Conservation (phyloP, 2,888 invertebrate species). For the Crepidodera aurea region DNA sequence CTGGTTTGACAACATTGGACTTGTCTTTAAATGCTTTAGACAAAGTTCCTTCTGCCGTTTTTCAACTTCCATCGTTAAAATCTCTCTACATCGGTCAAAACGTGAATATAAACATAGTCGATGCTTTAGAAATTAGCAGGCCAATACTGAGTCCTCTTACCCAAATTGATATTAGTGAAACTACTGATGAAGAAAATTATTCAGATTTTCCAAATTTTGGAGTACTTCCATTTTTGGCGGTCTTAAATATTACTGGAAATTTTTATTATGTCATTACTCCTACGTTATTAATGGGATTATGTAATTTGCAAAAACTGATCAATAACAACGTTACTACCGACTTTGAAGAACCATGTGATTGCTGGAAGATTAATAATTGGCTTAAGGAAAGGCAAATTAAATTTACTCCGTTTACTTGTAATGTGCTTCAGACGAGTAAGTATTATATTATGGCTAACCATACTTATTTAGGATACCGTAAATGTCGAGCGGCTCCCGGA, state of each 20-base stretch:
- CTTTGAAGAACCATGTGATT: slow-evolving; percentile 54
- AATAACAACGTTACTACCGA: slow-evolving; percentile 50
- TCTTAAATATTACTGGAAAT: slow-evolving; percentile 56
- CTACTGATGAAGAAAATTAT: slow-evolving; percentile 43
- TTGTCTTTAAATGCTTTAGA: slow-evolving; percentile 53
- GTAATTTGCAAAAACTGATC: slow-evolving; percentile 52
- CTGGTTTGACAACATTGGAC: slow-evolving; percentile 52
- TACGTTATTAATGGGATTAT: slow-evolving; percentile 55
- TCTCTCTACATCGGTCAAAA: slow-evolving; percentile 56
- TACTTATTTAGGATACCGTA: not conserved
- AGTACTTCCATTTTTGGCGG: slow-evolving; percentile 50
- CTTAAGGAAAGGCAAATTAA: slow-evolving; percentile 49
- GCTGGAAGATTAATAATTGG: slow-evolving; percentile 56
- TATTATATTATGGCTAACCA: slow-evolving; percentile 2
- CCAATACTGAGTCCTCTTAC: slow-evolving; percentile 55
- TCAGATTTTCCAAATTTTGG: slow-evolving; percentile 53
- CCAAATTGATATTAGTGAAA: slow-evolving; percentile 54
- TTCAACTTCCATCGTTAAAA: slow-evolving; percentile 55
- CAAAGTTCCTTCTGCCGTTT: slow-evolving; percentile 53
- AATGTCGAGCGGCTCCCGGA: no score
- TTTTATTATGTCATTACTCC: slow-evolving; percentile 46
- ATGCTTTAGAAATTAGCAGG: slow-evolving; percentile 50
- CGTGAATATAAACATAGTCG: slow-evolving; percentile 54
- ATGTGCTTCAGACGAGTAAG: slow-evolving; percentile 47
- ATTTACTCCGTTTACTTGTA: slow-evolving; percentile 51